phyloP scores from a whole-genome alignment of 1,140 invertebrate species.

The Solen grandis region DNA sequence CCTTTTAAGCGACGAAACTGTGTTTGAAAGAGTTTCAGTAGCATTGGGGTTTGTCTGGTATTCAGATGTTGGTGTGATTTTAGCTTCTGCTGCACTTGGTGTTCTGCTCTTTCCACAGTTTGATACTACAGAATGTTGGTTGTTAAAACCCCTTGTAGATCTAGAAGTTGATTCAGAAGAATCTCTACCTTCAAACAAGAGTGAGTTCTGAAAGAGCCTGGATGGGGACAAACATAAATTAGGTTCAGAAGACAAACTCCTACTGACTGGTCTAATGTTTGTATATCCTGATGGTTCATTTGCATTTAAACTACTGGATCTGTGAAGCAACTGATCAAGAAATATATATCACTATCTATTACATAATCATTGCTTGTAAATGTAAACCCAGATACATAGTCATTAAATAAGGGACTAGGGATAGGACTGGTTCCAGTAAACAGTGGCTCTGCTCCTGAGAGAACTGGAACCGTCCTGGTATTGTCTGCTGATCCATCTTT shows the following conservation, averaged over 20 bases:
- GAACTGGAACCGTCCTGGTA: neutral
- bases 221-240: neutral
- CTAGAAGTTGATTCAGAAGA: no score
- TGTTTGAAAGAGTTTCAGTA: neutral
- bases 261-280: neutral
- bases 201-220: neutral
- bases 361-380: slow-evolving; percentile 35
- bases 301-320: neutral
- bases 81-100: neutral
- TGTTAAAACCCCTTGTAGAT: no score
- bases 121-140: no score
- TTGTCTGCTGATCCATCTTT: slow-evolving; percentile 13
- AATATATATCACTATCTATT: neutral
- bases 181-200: no score
- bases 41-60: neutral
- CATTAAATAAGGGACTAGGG: slow-evolving; percentile 32
- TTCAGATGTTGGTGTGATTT: neutral
- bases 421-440: slow-evolving; percentile 19
- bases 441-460: slow-evolving; percentile 7
- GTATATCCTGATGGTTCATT: neutral
- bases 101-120: neutral
- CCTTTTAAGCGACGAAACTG: neutral
- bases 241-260: neutral
- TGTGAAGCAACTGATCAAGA: slow-evolving; percentile 5
- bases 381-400: slow-evolving; percentile 18